Conservation (phyloP, 2,888 invertebrate genomes). For the Eupithecia abbreviata region DNA sequence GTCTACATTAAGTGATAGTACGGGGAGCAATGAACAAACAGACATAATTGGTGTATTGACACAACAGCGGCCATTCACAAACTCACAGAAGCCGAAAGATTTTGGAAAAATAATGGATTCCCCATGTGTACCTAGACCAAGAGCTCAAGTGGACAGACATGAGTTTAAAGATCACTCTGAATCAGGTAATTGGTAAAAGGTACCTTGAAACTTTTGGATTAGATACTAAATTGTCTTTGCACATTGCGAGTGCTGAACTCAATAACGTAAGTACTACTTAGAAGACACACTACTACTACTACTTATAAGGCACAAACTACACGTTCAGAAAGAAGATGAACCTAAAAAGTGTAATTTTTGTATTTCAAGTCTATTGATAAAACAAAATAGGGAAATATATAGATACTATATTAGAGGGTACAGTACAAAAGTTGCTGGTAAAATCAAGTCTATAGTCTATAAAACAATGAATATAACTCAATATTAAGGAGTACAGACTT, state of each 20-base stretch:
- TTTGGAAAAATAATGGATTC: constrained; percentile 76
- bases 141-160: constrained; percentile 70
- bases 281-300: too few species aligned
- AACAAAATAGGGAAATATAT: too few species aligned
- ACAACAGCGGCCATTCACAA: constrained; percentile 76
- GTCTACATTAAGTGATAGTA: not conserved
- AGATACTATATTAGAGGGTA: too few species aligned
- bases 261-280: not conserved
- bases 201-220: not conserved
- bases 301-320: not conserved
- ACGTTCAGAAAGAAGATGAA: not conserved
- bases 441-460: too few species aligned
- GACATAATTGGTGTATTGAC: constrained; percentile 75
- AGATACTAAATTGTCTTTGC: not conserved
- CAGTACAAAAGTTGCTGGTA: too few species aligned
- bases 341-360: not conserved
- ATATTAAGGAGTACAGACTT: too few species aligned
- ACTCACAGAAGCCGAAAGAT: constrained; percentile 79
- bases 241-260: not conserved
- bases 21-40: constrained; percentile 43
- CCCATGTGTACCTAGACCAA: constrained; percentile 53
- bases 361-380: not conserved
- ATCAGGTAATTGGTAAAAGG: not conserved
- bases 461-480: too few species aligned
- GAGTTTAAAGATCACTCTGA: constrained; percentile 54